Evolutionary conservation across 2,888 invertebrate species (phyloP).

Genomic region (Hofmannophila pseudospretella): DNA sequence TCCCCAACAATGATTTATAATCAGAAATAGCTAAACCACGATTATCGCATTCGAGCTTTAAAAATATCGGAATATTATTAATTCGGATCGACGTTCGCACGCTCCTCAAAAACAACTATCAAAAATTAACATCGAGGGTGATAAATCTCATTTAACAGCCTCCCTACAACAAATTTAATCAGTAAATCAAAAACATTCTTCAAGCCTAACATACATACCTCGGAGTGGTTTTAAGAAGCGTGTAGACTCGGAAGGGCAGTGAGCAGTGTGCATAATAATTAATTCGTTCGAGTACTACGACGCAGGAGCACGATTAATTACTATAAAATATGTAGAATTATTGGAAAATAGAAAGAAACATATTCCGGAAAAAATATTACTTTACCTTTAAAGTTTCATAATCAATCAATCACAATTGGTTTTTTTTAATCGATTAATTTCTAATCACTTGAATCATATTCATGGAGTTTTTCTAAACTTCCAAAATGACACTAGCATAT

Average conservation of each 20-base stretch:
- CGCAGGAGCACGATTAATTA: slow-evolving; percentile 1
- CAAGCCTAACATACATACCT: background rate
- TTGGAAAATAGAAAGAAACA: too few species aligned
- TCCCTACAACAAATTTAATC: slow-evolving; percentile 28
- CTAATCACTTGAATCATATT: too few species aligned
- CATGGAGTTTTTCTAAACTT: too few species aligned
- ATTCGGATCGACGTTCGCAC: slow-evolving; percentile 10
- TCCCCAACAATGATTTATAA: slow-evolving; percentile 4
- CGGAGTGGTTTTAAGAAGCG: slow-evolving; percentile 4
- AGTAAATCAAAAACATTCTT: slow-evolving; percentile 15
- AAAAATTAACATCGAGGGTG: slow-evolving; percentile 1
- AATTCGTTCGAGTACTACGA: slow-evolving; percentile 5
- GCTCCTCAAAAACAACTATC: background rate
- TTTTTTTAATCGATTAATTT: too few species aligned
- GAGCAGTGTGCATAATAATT: slow-evolving; percentile 7
- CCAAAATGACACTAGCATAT: too few species aligned
- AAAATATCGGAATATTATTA: slow-evolving; percentile 19
- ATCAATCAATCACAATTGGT: too few species aligned
- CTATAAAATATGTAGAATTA: too few species aligned
- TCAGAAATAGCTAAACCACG: slow-evolving; percentile 27
- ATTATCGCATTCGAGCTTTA: slow-evolving; percentile 40
- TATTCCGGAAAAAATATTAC: too few species aligned
- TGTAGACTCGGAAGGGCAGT: slow-evolving; percentile 8
- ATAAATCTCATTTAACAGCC: slow-evolving; percentile 9
- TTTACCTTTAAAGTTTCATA: too few species aligned